Evolutionary conservation across 2,888 invertebrate genomes (phyloP).

Genomic region (Lamellibrachia columna): DNA sequence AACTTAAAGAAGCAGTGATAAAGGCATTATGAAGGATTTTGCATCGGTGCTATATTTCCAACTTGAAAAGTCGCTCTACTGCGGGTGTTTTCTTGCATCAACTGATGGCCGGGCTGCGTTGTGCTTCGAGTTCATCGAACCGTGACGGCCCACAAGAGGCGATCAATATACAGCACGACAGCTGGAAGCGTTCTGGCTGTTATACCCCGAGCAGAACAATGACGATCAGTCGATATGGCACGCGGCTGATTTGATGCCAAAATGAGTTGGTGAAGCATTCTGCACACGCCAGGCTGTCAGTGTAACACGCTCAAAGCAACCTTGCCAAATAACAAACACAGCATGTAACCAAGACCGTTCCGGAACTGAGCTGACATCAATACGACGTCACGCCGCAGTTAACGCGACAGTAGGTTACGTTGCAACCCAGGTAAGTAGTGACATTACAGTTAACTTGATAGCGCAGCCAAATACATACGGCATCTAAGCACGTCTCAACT

Average conservation of each 20-base stretch:
- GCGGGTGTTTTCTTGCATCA: not conserved
- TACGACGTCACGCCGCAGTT: not conserved
- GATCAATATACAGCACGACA: not conserved
- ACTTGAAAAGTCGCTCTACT: not conserved
- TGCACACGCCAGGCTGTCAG: not conserved
- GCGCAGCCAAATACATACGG: not conserved
- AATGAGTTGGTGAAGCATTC: not conserved
- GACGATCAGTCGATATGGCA: conserved; percentile 1
- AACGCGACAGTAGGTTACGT: not conserved
- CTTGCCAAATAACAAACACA: not conserved
- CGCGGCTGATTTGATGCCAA: not conserved
- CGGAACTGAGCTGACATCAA: not conserved
- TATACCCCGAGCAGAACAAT: not conserved
- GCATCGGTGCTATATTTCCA: too few species aligned
- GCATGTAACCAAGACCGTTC: not conserved
- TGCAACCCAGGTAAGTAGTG: not conserved
- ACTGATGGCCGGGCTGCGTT: not conserved
- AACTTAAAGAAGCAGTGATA: not conserved
- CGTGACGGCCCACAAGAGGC: not conserved
- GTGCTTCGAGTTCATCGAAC: not conserved
- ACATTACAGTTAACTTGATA: not conserved
- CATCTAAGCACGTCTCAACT: not conserved
- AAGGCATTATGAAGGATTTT: not conserved
- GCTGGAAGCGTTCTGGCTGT: not conserved
- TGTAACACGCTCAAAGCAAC: not conserved